Base-by-base conservation (phyloP, 2,888 invertebrate species). In the Eristalis pertinax region DNA sequence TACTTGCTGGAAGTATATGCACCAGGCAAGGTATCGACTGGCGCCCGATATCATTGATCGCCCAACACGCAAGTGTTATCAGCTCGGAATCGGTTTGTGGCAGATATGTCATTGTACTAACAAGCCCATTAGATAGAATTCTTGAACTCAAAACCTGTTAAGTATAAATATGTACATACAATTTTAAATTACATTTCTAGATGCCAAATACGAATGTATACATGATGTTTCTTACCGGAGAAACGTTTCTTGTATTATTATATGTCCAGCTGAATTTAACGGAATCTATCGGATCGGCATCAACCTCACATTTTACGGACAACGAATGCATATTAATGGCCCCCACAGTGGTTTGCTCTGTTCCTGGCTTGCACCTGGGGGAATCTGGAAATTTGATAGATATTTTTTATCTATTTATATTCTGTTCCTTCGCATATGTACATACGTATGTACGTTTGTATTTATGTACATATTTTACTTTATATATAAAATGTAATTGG, bases 11-110 rank as follows among this genome's bases (percentile, higher is more conserved):
- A 90, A 97, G 94, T 80, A 98, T 95, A 93, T 96, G 95, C 92
- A 97, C 97, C 75, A 97, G 93, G 91, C 98, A 98, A 0, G 98
- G 97, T 87, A 94, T 95, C 88, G 95, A 94, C 93, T 98, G 98
- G 89, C 96, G 95, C 35, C 98, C 98, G 19, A 97, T 96, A 88
- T 95, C 95, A 92, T 98, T 98, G 92, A 95, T 96, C 4, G 97
- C 97, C 97, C 97, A 97, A 92, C 98, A 98, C 5, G 97, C 96
- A 26, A 98, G 93, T 90, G 97, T 97, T 84, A 97, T 97, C 89
- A 97, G 94, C 91, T 97, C 97, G 41, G 94, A 91, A 94, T 93
- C 93, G 70, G 93, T 92, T 89, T 93, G 93, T 69, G 95, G 93
- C 64, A 95, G 94, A 89, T 95, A 95, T 88, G 95, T 93, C 70